Percentiles rank a stretch among this genome's conserved stretches.
These are phyloP conservation scores for Philereme transversata DNA, from an alignment of 2,888 invertebrate genomes.

Conservation along the genomic window DNA sequence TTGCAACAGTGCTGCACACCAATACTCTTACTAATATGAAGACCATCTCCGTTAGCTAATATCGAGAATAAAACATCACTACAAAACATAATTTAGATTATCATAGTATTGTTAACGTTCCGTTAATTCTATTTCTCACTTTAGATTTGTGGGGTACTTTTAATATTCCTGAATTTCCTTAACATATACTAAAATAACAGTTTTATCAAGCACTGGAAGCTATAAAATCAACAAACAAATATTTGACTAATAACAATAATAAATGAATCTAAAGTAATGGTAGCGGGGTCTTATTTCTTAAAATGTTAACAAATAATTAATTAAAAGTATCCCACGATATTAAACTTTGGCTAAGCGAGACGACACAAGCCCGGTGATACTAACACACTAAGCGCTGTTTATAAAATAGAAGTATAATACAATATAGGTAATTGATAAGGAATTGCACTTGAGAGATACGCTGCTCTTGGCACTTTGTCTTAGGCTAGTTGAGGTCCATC, in stretches of 20 bases:
- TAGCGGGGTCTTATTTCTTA: constrained; percentile 28
- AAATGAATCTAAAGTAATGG: constrained; percentile 12
- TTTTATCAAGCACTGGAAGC: constrained; percentile 2
- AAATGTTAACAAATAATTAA: constrained; percentile 30
- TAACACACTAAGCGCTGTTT: constrained; percentile 41
- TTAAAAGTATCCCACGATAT: constrained; percentile 55
- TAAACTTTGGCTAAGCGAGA: constrained; percentile 53
- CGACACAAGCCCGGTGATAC: constrained; percentile 40
- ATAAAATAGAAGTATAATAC: constrained; percentile 48
- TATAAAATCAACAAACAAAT: constrained; percentile 16
- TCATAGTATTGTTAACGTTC: constrained; percentile 36
- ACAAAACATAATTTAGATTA: constrained; percentile 77
- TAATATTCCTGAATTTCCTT: constrained; percentile 33
- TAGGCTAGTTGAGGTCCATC: constrained; percentile 56
- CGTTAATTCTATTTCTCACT: constrained; percentile 51
- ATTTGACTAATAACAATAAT: constrained; percentile 25
- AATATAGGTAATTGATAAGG: constrained; percentile 61
- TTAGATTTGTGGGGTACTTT: constrained; percentile 62
- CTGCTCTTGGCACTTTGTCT: constrained; percentile 80
- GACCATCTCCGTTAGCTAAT: constrained; percentile 47
- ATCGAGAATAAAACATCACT: constrained; percentile 71
- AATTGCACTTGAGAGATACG: constrained; percentile 76
- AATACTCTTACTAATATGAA: constrained; percentile 43
- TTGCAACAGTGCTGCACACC: constrained; percentile 29
- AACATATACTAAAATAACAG: not conserved